Evolutionary conservation across 1,140 invertebrate genomes (phyloP).

Genomic region (Choristoneura fumiferana): DNA sequence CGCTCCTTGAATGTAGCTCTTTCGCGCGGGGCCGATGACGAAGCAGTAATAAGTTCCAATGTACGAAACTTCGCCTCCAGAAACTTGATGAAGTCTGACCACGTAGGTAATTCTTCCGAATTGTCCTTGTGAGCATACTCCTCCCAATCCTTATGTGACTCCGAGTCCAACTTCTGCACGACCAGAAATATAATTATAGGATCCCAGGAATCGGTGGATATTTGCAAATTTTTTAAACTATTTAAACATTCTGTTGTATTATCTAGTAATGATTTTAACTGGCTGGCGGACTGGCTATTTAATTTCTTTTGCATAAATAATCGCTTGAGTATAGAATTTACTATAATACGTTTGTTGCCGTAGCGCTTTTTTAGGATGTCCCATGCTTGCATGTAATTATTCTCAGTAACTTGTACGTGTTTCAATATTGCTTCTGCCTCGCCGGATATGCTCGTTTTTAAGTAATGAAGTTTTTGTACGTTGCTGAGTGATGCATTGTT

Average conservation of each 20-base stretch:
- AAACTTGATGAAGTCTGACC: slow-evolving; percentile 26
- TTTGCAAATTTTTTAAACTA: slow-evolving; percentile 4
- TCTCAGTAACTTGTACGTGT: slow-evolving; percentile 8
- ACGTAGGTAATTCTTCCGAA: slow-evolving; percentile 29
- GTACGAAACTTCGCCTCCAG: slow-evolving; percentile 33
- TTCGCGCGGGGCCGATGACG: neutral
- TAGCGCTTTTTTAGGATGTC: neutral
- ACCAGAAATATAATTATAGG: slow-evolving; percentile 28
- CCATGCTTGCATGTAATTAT: slow-evolving; percentile 14
- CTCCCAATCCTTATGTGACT: slow-evolving; percentile 37
- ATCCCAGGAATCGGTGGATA: slow-evolving; percentile 12
- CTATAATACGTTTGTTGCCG: slow-evolving; percentile 2
- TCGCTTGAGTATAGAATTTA: slow-evolving; percentile 13
- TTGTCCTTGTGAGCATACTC: slow-evolving; percentile 23
- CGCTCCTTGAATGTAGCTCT: slow-evolving; percentile 17
- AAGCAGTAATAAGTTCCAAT: slow-evolving; percentile 26
- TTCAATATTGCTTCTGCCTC: slow-evolving; percentile 19
- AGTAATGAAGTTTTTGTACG: slow-evolving; percentile 30
- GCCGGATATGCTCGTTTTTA: slow-evolving; percentile 21
- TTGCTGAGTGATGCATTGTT: slow-evolving; percentile 25
- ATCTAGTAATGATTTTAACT: slow-evolving; percentile 6
- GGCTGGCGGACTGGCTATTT: neutral
- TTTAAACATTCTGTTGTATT: slow-evolving; percentile 13
- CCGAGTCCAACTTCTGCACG: slow-evolving; percentile 35
- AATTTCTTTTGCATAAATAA: slow-evolving; percentile 10